Evolutionary conservation across 2,113 vertebrate genomes (phyloP), one percentile per base, ranked within the genome.

Genomic region (Edolisoma coerulescens): DNA sequence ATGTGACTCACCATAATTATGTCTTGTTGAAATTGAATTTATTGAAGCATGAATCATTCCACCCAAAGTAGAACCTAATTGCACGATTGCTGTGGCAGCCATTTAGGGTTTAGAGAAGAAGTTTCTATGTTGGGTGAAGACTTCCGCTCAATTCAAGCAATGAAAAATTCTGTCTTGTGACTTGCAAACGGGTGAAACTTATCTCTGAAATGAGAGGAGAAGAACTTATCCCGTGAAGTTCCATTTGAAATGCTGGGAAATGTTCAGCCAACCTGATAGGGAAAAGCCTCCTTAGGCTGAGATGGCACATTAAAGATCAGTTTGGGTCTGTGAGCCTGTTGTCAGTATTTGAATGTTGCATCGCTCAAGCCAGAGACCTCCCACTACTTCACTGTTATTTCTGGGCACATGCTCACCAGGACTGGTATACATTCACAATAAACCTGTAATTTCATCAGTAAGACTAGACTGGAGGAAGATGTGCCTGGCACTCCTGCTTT

Each of bases 1-100:
- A 98, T 95, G 93, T 98, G 98, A 98, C 97, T 98, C 98, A 98
- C 84, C 67, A 75, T 98, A 98, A 98, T 98, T 97, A 98, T 96
- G 96, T 98, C 97, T 97, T 97, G 96, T 97, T 98, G 97, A 98
- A 98, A 97, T 94, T 97, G 94, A 98, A 97, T 97, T 97, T 97
- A 96, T 95, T 98, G 97, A 97, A 95, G 96, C 92, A 97, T 98
- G 97, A 98, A 97, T 98, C 98, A 98, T 97, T 94, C 93, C 82
- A 90, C 87, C 97, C 96, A 42, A 97, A 97, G 95, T 95, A 76
- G 96, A 97, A 96, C 90, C 96, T 97, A 97, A 97, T 97, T 97
- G 92, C 94, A 97, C 74, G 84, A 95, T 78, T 78, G 61, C 94
- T 79, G 89, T 47, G 70, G 73, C 54, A 94, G 83, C 74, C 71